Evolutionary conservation across 2,113 vertebrate genomes (phyloP).

Genomic region (Passer domesticus): DNA sequence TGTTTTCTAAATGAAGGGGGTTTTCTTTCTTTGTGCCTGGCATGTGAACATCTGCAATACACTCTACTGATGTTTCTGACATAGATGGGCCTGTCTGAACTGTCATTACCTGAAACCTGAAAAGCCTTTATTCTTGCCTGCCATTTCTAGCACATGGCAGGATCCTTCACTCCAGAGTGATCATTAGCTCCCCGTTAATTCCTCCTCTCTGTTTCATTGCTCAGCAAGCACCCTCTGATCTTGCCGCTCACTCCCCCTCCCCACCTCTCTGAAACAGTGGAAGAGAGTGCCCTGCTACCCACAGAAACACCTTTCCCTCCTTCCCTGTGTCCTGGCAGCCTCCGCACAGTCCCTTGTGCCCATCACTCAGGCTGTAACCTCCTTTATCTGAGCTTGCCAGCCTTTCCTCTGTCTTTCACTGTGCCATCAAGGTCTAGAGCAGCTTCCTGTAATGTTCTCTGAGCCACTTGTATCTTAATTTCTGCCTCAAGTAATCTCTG

Average conservation of each 20-base stretch:
- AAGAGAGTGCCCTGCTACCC: neutral
- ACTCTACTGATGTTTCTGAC: neutral
- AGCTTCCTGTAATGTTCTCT: slow-evolving; percentile 60
- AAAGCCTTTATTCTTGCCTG: slow-evolving; percentile 6
- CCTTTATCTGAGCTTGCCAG: slow-evolving; percentile 63
- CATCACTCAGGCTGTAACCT: neutral
- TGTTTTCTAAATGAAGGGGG: neutral
- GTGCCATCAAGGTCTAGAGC: slow-evolving; percentile 3
- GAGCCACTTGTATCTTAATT: slow-evolving; percentile 27
- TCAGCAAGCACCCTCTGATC: neutral
- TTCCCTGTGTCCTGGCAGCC: neutral
- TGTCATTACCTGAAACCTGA: neutral
- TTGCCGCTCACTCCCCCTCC: neutral
- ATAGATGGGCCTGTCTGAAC: neutral
- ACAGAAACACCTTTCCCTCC: neutral
- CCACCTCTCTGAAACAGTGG: fast-evolving
- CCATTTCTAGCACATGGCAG: neutral
- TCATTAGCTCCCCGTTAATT: neutral
- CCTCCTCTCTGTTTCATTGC: neutral
- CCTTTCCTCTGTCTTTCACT: slow-evolving; percentile 63
- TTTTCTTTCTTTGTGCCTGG: neutral
- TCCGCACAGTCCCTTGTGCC: neutral
- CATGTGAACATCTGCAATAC: neutral
- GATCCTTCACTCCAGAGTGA: neutral
- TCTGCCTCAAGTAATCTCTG: slow-evolving; percentile 21